phyloP scores from a whole-genome alignment of 1,140 invertebrate species.

The Lysiphlebus fabarum region DNA sequence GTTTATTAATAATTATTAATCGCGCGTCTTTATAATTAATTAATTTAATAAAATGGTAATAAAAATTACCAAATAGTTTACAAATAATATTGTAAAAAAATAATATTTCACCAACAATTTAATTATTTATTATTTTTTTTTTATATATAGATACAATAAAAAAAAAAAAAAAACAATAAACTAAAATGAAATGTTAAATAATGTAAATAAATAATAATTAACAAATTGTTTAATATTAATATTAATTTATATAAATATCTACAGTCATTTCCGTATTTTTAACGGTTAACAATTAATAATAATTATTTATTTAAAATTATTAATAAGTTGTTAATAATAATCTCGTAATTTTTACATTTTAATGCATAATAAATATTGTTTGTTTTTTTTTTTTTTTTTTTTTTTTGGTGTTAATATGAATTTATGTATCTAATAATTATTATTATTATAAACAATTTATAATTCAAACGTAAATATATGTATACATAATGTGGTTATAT shows the following conservation, averaged over 20 bases:
- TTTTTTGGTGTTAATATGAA: neutral
- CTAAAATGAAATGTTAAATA: constrained; percentile 23
- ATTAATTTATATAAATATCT: constrained; percentile 16
- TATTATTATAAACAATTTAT: too few relatives aligned
- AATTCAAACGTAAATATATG: too few relatives aligned
- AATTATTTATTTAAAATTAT: constrained; percentile 12
- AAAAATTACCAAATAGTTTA: constrained; percentile 16
- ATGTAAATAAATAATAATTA: constrained; percentile 30
- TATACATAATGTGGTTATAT: too few relatives aligned
- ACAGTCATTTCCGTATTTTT: constrained; percentile 23
- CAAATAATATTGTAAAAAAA: neutral
- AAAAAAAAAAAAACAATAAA: too few relatives aligned
- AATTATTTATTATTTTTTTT: too few relatives aligned
- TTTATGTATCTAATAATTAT: too few relatives aligned
- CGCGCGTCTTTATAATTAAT: constrained; percentile 8
- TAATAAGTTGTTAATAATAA: constrained; percentile 23
- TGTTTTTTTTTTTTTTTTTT: constrained; percentile 4
- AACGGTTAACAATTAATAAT: constrained; percentile 1
- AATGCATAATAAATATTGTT: neutral
- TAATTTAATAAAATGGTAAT: constrained; percentile 10
- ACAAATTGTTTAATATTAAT: neutral
- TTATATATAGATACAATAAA: too few relatives aligned
- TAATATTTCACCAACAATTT: too few relatives aligned
- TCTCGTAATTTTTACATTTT: constrained; percentile 3
- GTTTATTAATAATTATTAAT: constrained; percentile 25